Conservation (phyloP, 2,888 invertebrate species). For the Thymelicus sylvestris region DNA sequence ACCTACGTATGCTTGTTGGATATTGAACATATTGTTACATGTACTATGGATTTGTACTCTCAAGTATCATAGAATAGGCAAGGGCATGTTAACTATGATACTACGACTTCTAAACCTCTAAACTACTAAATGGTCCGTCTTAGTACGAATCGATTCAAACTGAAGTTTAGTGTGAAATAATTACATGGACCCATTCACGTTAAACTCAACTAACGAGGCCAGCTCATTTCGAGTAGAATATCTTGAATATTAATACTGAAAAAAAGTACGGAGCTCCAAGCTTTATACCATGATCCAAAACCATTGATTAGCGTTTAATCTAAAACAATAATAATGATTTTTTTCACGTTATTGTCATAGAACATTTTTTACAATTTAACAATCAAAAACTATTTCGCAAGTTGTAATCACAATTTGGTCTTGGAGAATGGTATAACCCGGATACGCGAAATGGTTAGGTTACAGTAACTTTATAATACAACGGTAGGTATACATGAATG, state of each 20-base stretch:
- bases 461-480: slow-evolving; percentile 50
- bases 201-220: slow-evolving; percentile 59
- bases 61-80: slow-evolving; percentile 59
- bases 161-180: slow-evolving; percentile 47
- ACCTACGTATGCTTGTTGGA: slow-evolving; percentile 46
- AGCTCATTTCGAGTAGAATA: slow-evolving; percentile 56
- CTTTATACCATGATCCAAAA: slow-evolving; percentile 69
- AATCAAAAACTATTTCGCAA: slow-evolving; percentile 41
- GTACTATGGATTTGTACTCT: slow-evolving; percentile 69
- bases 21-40: slow-evolving; percentile 51
- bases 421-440: slow-evolving; percentile 68
- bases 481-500: slow-evolving; percentile 71
- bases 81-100: slow-evolving; percentile 51
- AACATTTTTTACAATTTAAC: slow-evolving; percentile 50
- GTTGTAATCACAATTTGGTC: slow-evolving; percentile 58
- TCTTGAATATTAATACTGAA: slow-evolving; percentile 55
- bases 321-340: slow-evolving; percentile 45
- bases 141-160: slow-evolving; percentile 56
- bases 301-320: slow-evolving; percentile 48
- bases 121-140: slow-evolving; percentile 75
- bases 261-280: slow-evolving; percentile 44
- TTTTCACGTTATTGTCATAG: slow-evolving; percentile 59
- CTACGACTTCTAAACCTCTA: slow-evolving; percentile 63
- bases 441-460: slow-evolving; percentile 56
- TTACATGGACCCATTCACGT: slow-evolving; percentile 51